Base-by-base conservation (phyloP, 2,888 invertebrate species). In the Priocnemis perturbator region DNA sequence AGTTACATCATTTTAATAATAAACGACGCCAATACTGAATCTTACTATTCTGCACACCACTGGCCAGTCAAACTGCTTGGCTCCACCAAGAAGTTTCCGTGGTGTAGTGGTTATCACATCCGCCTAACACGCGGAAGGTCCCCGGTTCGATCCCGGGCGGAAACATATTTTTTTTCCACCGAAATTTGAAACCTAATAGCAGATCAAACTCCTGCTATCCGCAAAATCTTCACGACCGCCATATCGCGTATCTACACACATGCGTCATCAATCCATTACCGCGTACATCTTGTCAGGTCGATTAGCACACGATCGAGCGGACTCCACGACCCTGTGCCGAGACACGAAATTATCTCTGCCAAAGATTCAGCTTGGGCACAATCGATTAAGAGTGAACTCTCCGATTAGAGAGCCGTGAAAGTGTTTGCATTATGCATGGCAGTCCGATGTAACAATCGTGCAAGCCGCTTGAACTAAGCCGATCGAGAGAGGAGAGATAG, bases 81-180 rank as follows among this genome's bases (percentile, higher is more conserved):
- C 37, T 37, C 37, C 14, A 1, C 37, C 37, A 37, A 37, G 37
- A 15, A 57, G 93, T 94, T 94, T 94, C 93, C 93, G 94, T 94
- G 94, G 94, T 94, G 94, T 94, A 95, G 94, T 93, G 95, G 94
- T 94, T 94, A 95, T 95, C 94, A 95, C 94, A 94, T 94, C 94
- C 94, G 94, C 94, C 94, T 95, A 94, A 95, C 94, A 94, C 94
- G 94, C 94, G 94, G 94, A 94, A 95, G 94, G 94, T 92, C 94
- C 94, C 94, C 94, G 94, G 94, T 95, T 95, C 94, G 94, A 95
- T 93, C 94, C 94, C 94, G 94, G 94, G 94, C 94, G 93, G 92
- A 94, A 94, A 94, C 94, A 94, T 83, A 68, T 90, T 89, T 89
- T 81, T 82, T 71, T 64, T 26, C 11, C 37, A 37, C 11, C 37